Conservation (phyloP, 2,888 invertebrate genomes). For the Liopterus haemorrhoidalis region DNA sequence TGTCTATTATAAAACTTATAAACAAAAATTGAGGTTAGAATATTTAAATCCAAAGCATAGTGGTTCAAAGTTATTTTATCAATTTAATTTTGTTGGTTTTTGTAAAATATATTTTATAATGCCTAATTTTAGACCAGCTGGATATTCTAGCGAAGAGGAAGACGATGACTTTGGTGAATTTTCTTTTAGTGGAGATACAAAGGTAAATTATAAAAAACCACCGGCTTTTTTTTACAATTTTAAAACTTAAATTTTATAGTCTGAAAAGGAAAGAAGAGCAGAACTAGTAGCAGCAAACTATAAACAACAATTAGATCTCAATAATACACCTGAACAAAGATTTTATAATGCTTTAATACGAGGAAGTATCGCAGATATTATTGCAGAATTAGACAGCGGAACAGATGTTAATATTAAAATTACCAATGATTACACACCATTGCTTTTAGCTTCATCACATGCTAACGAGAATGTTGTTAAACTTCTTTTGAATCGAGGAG, state of each 20-base stretch:
- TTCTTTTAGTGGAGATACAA: slow-evolving; percentile 19
- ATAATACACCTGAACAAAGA: slow-evolving; percentile 15
- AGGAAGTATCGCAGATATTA: slow-evolving; percentile 42
- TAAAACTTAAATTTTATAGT: slow-evolving; percentile 14
- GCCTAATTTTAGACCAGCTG: slow-evolving; percentile 30
- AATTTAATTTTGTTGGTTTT: too few relatives aligned
- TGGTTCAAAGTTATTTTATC: too few relatives aligned
- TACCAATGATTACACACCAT: slow-evolving; percentile 55
- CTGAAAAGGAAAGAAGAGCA: slow-evolving; percentile 21
- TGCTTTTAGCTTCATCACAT: slow-evolving; percentile 56
- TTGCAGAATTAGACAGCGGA: slow-evolving; percentile 30
- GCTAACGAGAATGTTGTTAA: slow-evolving; percentile 51
- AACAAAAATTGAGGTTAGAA: too few relatives aligned
- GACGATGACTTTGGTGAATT: slow-evolving; percentile 27
- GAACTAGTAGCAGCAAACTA: slow-evolving; percentile 14
- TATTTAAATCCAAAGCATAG: too few relatives aligned
- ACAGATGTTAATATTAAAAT: slow-evolving; percentile 45
- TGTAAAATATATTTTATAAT: too few relatives aligned
- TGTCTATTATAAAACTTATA: too few relatives aligned
- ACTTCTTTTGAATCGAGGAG: slow-evolving; percentile 51
- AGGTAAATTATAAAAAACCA: slow-evolving; percentile 16
- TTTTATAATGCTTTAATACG: slow-evolving; percentile 47
- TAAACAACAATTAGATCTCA: slow-evolving; percentile 10
- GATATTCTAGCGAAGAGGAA: slow-evolving; percentile 35
- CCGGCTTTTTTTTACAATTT: slow-evolving; percentile 3